Conservation (phyloP, 2,113 vertebrate genomes). For the Notechis scutatus region DNA sequence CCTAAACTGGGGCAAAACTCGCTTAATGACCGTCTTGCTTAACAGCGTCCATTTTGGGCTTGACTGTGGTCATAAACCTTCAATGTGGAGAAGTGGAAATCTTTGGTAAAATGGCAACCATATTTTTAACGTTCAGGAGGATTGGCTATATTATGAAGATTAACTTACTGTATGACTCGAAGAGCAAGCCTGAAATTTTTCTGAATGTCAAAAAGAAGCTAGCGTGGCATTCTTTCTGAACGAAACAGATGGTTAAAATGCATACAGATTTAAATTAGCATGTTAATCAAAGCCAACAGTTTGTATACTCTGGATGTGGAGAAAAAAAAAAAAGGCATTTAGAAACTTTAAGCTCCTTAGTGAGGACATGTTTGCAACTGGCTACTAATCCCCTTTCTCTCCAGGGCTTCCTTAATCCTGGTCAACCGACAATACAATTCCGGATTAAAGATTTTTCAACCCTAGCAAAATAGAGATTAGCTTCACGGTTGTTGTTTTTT, state of each 20-base stretch:
- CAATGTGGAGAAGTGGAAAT: background rate
- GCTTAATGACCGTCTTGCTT: no score
- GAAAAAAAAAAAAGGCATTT: background rate
- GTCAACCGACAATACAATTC: conserved; percentile 1
- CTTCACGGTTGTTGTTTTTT: background rate
- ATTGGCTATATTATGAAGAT: background rate
- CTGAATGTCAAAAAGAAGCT: background rate
- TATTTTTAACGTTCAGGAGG: background rate
- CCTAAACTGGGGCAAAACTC: background rate
- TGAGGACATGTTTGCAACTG: background rate
- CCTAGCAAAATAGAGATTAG: background rate
- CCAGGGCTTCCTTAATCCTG: background rate
- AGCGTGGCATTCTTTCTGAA: background rate
- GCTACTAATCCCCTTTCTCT: background rate
- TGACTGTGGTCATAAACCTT: background rate
- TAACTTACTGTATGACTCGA: background rate
- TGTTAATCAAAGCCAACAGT: conserved; percentile 6
- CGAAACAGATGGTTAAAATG: background rate
- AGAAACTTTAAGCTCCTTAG: conserved; percentile 4
- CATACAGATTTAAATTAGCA: background rate
- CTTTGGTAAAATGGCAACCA: background rate
- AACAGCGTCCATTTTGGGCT: background rate
- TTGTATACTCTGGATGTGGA: conserved; percentile 2
- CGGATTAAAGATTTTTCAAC: background rate
- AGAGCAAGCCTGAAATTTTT: background rate